Evolutionary conservation across 1,140 invertebrate genomes (phyloP), one percentile per base, ranked within the genome.

Genomic region (Aporrectodea caliginosa): DNA sequence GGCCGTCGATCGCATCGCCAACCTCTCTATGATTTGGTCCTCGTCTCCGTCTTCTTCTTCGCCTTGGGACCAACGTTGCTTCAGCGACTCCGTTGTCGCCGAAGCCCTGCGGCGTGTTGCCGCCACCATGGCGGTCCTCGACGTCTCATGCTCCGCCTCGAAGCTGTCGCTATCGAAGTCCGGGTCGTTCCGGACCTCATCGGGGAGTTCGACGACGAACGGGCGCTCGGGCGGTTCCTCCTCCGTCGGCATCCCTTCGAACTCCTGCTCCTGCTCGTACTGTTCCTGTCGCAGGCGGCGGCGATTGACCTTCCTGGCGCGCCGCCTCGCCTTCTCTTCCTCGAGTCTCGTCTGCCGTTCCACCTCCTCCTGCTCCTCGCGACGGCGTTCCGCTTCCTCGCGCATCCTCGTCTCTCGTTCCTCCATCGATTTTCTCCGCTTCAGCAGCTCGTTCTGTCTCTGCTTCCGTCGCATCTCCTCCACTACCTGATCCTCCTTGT

Each of bases 191-290:
- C 22, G 6, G 22, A 58, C 43, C 6, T 58, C 43, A 12, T 58
- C 43, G 6, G 43, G 43, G 22, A 58, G 43, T 58, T 58, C 43
- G 6, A 58, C 22, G 43, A 58, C 22, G 43, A 12, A 58, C 43
- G 43, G 43, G 6, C 43, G 43, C 43, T 58, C 43, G 43, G 43
- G 43, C 43, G 43, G 43, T 14, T 81, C 32, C 31, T 0, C 58
- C 32, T 79, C 72, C 43, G 33, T 29, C 34, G 22, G 22, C 32
- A 27, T 35, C 43, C 35, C 1, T 33, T 35, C 31, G 16, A 43
- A 30, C 22, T 31, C 71, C 75, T 33, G 58, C 81, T 80, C 76
- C 78, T 69, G 34, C 82, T 82, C 82, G 73, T 58, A 30, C 77
- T 82, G 76, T 80, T 74, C 35, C 35, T 80, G 34, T 83, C 82